Evolutionary conservation across 1,140 invertebrate species (phyloP), one percentile per base, ranked within the genome.

Genomic region (Zaprionus inermis): DNA sequence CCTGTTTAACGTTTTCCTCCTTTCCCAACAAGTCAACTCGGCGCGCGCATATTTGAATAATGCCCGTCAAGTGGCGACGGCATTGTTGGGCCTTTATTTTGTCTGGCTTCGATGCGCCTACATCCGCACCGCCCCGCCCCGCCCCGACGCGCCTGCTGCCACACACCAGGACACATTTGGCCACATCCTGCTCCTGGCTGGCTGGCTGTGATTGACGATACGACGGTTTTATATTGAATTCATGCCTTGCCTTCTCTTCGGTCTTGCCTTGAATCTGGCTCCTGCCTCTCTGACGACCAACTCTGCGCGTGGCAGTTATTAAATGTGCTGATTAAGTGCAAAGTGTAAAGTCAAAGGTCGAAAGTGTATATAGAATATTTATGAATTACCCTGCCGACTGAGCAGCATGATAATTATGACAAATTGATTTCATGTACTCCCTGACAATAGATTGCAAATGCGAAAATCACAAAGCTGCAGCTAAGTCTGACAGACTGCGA

Each of bases 281-380:
- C 36, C 11, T 38, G n/a, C n/a, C 9, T 5, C 36, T 38, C 14
- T 12, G 34, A 24, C 41, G 10, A 36, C n/a, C 60, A 51, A 58
- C 67, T 59, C 66, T 79, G 84, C 83, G 70, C 72, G 79, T 86
- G 83, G 70, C 77, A 83, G 79, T 89, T 88, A 88, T 88, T 83
- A 88, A 88, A 89, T 80, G 73, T 70, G 75, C 84, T 88, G 83
- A 88, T 83, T 88, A 88, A 88, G 84, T 88, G 78, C 52, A 83
- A 88, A 83, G 73, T 67, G 72, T 72, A 88, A 88, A 77, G 72
- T 67, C 60, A 36, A 49, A 64, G 38, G 36, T 68, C 64, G 30
- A 51, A 49, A 54, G 52, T 44, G 30, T 63, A 63, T 70, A 74
- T 83, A 18, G 84, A 86, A 86, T 86, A 88, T 86, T 86, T 88